These are phyloP conservation scores for Hiodon alosoides DNA, from an alignment of 2,113 vertebrate genomes.

Conservation along the genomic window DNA sequence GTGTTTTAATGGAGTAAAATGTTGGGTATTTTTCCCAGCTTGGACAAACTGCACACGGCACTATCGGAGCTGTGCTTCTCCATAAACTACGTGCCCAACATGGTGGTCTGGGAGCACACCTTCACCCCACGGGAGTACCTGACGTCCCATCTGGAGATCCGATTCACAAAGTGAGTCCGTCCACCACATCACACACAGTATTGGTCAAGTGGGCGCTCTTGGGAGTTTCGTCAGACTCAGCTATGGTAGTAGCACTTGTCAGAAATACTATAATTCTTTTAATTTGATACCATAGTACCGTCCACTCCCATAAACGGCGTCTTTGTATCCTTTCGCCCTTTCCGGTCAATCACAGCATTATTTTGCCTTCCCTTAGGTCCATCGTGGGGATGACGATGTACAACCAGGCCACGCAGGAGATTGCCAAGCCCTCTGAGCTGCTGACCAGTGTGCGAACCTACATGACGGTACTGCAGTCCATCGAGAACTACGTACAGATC, in stretches of 20 bases:
- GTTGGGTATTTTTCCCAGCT: slow-evolving; percentile 55
- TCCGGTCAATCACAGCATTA: background rate
- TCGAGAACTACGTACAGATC: slow-evolving; percentile 98
- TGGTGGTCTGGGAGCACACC: slow-evolving; percentile 97
- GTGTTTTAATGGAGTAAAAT: slow-evolving; percentile 28
- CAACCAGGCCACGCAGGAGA: slow-evolving; percentile 97
- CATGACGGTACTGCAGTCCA: slow-evolving; percentile 97
- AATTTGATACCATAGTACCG: no score
- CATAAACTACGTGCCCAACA: slow-evolving; percentile 97
- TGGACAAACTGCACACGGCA: slow-evolving; percentile 98
- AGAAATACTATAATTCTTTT: no score
- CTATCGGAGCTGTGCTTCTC: slow-evolving; percentile 98
- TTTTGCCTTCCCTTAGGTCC: slow-evolving; percentile 62
- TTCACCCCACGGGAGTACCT: slow-evolving; percentile 97
- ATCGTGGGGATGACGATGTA: slow-evolving; percentile 99
- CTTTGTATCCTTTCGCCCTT: no score
- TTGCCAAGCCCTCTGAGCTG: slow-evolving; percentile 95
- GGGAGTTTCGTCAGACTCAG: no score
- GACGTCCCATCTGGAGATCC: slow-evolving; percentile 97
- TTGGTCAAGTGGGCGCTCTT: no score
- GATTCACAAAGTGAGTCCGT: slow-evolving; percentile 91
- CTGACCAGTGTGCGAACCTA: slow-evolving; percentile 95
- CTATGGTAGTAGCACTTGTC: no score
- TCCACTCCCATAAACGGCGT: no score
- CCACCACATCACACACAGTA: background rate